Conservation (phyloP, 2,113 vertebrate genomes). For the Gallinago undulata region DNA sequence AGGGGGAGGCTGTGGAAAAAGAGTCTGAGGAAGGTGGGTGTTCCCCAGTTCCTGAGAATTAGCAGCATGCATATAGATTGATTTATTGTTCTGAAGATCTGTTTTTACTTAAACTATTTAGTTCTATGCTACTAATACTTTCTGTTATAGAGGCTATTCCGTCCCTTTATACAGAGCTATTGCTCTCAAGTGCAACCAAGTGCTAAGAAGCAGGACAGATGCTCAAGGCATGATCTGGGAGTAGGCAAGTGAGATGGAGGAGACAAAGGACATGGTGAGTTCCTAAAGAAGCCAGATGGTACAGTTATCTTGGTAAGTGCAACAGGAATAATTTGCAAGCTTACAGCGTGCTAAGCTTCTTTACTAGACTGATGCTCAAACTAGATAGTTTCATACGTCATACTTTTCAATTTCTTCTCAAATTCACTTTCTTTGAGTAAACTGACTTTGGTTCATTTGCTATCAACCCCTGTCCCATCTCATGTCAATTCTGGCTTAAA, state of each 20-base stretch:
- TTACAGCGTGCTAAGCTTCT: neutral
- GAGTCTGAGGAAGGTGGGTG: neutral
- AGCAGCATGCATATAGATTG: neutral
- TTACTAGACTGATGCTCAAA: neutral
- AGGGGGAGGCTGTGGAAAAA: neutral
- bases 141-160: neutral
- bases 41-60: neutral
- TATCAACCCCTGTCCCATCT: neutral
- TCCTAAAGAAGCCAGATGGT: neutral
- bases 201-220: neutral
- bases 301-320: neutral
- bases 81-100: constrained; percentile 3
- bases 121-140: neutral
- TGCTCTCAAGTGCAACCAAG: neutral
- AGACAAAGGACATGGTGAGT: neutral
- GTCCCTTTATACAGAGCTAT: neutral
- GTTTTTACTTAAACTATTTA: neutral
- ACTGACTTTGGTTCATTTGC: neutral
- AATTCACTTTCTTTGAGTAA: neutral
- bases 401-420: neutral
- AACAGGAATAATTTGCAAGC: neutral
- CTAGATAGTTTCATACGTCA: neutral
- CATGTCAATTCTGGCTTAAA: neutral
- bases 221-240: neutral
- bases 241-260: neutral